Percentiles rank a stretch among this genome's conserved stretches.
Evolutionary conservation across 2,113 vertebrate species (phyloP).

Genomic region (Hippocampus guttulatus): DNA sequence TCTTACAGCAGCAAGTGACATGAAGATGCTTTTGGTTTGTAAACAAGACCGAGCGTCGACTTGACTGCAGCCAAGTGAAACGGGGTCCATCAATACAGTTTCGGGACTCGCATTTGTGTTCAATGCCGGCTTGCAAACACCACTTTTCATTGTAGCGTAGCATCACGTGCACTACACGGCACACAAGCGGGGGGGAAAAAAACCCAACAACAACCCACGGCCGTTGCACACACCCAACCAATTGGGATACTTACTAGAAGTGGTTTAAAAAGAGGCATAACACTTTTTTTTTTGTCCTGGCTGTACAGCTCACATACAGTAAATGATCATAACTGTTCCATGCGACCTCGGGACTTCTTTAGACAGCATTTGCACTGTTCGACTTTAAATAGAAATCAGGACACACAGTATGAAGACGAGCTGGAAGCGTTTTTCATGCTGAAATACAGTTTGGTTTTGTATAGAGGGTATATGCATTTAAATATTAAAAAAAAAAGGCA

Average conservation of each 20-base stretch:
- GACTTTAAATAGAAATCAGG: slow-evolving; percentile 36
- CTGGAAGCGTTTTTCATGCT: slow-evolving; percentile 22
- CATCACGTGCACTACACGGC: slow-evolving; percentile 40
- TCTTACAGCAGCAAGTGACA: slow-evolving; percentile 26
- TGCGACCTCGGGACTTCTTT: slow-evolving; percentile 56
- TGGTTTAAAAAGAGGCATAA: background rate
- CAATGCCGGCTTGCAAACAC: slow-evolving; percentile 12
- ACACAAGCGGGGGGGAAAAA: slow-evolving; percentile 14
- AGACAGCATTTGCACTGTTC: slow-evolving; percentile 47
- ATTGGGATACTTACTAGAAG: slow-evolving; percentile 20
- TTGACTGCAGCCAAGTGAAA: slow-evolving; percentile 16
- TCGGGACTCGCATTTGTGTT: slow-evolving; percentile 24
- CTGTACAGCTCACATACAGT: slow-evolving; percentile 56
- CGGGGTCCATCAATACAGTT: slow-evolving; percentile 25
- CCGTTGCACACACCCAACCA: slow-evolving; percentile 22
- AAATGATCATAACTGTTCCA: slow-evolving; percentile 32
- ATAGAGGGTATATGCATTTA: background rate
- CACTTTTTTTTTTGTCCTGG: slow-evolving; percentile 13
- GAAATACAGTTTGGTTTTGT: slow-evolving; percentile 10
- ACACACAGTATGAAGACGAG: slow-evolving; percentile 32
- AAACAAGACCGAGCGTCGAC: slow-evolving; percentile 12
- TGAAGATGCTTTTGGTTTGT: slow-evolving; percentile 5
- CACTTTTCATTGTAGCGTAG: slow-evolving; percentile 30
- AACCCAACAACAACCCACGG: slow-evolving; percentile 14
- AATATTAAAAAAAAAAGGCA: slow-evolving; percentile 16